A percentile compares a stretch with the other conserved stretches of the same genome.
phyloP scores from a whole-genome alignment of 2,888 invertebrate species.

The Nymphalis urticae region DNA sequence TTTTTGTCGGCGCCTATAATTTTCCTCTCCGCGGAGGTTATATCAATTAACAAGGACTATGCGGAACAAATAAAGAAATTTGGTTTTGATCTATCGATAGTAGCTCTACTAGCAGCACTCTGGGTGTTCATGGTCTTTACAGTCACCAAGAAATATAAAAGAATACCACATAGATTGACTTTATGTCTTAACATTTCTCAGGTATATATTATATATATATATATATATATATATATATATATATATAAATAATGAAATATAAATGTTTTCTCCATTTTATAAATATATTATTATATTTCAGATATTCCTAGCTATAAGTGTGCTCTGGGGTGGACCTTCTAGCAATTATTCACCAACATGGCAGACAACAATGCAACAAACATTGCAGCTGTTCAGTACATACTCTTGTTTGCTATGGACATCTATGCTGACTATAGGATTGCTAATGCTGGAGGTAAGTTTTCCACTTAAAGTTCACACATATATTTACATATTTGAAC shows the following conservation, averaged over 20 bases:
- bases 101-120: constrained; percentile 87
- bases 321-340: constrained; percentile 87
- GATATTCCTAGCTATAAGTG: constrained; percentile 86
- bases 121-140: constrained; percentile 90
- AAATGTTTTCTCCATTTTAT: neutral
- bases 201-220: constrained; percentile 75
- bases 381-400: constrained; percentile 88
- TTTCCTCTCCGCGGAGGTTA: constrained; percentile 97
- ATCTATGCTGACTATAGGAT: constrained; percentile 88
- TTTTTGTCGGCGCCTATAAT: constrained; percentile 96
- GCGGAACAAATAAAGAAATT: constrained; percentile 88
- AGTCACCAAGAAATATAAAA: constrained; percentile 87
- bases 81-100: constrained; percentile 91
- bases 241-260: constrained; percentile 5
- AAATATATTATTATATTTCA: constrained; percentile 49
- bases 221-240: constrained; percentile 50
- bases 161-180: constrained; percentile 92
- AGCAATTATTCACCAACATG: constrained; percentile 79
- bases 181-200: constrained; percentile 89
- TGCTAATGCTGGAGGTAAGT: constrained; percentile 87
- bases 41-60: constrained; percentile 90
- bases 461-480: too few relatives aligned
- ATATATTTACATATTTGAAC: too few relatives aligned
- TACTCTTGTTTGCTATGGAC: constrained; percentile 93
- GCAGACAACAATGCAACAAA: constrained; percentile 87